A percentile compares a stretch with the other conserved stretches of the same genome.
Conservation (phyloP, 1,140 invertebrate species). For the Octopus bimaculoides region DNA sequence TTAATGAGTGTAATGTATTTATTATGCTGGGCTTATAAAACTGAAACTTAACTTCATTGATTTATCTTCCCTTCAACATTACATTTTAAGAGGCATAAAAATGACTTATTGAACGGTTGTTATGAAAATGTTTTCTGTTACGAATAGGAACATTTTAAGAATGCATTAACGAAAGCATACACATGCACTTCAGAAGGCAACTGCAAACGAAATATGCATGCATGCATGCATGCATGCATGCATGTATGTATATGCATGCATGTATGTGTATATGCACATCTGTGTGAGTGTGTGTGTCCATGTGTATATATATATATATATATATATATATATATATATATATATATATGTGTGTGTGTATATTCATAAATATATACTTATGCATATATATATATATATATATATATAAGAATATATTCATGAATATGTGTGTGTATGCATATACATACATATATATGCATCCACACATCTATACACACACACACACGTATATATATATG, state of each 20-base stretch:
- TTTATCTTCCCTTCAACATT: no score
- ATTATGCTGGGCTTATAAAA: no score
- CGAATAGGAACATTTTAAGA: no score
- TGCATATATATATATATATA: constrained; percentile 4
- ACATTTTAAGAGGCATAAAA: no score
- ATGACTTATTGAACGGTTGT: no score
- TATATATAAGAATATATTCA: not conserved
- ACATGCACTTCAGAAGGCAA: not conserved
- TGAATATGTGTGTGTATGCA: not conserved
- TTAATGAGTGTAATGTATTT: no score
- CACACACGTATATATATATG: not conserved
- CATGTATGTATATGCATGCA: not conserved
- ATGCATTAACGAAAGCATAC: not conserved
- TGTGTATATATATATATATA: constrained; percentile 11
- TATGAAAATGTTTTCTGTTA: no score
- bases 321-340: constrained; percentile 15
- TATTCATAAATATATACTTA: not conserved
- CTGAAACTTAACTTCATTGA: no score
- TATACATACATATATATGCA: not conserved
- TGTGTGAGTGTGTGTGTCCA: not conserved
- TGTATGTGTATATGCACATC: not conserved
- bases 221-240: not conserved
- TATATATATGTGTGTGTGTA: not conserved
- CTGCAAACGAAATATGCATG: not conserved
- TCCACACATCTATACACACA: not conserved